Base-by-base conservation (phyloP, 2,113 vertebrate genomes). In the Xenotilapia flavipinnis region DNA sequence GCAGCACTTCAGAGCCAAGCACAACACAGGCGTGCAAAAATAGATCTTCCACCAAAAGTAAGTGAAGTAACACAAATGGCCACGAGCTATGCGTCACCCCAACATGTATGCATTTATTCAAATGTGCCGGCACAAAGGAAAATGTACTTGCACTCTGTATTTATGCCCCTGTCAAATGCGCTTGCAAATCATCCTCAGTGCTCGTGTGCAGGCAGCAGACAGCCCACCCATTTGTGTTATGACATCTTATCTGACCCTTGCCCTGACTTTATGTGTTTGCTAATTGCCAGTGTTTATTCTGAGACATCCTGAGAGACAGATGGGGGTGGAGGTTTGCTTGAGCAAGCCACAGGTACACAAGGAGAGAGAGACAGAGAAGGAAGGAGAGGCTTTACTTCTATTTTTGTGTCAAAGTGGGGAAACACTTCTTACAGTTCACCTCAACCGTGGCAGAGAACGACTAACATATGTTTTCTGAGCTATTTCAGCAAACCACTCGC, bases 281-380 rank as follows among this genome's bases (percentile, higher is more conserved):
- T 94, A 94, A 95, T 94, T 94, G 86, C 91, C 26, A 17, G 45
- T 88, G 92, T 94, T 94, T 94, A 91, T 93, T 94, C 88, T 82
- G 84, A 91, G 89, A 86, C 68, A 87, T 95, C 87, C 79, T 89
- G 89, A 90, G 86, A 88, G 85, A 91, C 81, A 79, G 87, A 85
- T 6, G 4, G 47, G 60, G 65, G 8, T 33, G 82, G 82, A 6
- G 26, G 28, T 13, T 51, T 19, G 11, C n/a, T 70, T 17, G 62
- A 90, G 53, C 3, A 38, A 85, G 85, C 53, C 38, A 85, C 89
- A 95, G 91, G 91, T 92, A 93, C 33, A 38, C 23, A 28, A 40
- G 23, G 15, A 77, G 47, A 60, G 83, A 55, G 79, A 51, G 9
- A 80, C 21, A 17, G 82, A 31, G 77, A 82, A 80, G 31, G 33